Conservation (phyloP, 2,113 vertebrate genomes). For the Nesoenas mayeri region DNA sequence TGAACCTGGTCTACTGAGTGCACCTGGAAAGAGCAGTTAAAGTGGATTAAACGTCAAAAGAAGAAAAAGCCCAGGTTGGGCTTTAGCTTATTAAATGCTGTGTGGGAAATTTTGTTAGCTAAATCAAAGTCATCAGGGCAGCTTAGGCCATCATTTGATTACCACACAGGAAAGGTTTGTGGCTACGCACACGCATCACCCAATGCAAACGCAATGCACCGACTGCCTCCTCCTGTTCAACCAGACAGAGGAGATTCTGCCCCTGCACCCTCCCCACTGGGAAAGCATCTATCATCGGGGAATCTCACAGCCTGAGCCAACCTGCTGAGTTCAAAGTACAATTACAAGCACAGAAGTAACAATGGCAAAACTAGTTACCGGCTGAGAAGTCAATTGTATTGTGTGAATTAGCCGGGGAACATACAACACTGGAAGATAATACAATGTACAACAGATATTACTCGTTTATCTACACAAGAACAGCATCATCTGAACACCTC, state of each 20-base stretch:
- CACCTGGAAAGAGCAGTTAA: neutral
- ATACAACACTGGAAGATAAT: neutral
- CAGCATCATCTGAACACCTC: neutral
- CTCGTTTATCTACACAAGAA: neutral
- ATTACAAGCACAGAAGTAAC: neutral
- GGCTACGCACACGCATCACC: neutral
- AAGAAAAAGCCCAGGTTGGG: neutral
- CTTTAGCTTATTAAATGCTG: neutral
- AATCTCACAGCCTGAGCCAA: constrained; percentile 7
- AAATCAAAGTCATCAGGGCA: neutral
- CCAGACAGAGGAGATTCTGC: neutral
- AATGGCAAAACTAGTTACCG: neutral
- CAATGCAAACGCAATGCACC: rapidly evolving
- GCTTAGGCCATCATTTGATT: constrained; percentile 3
- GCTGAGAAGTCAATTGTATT: neutral
- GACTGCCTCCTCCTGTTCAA: neutral
- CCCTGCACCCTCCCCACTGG: neutral
- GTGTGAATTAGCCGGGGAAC: neutral
- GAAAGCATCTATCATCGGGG: neutral
- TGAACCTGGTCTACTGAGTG: neutral
- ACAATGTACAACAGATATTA: neutral
- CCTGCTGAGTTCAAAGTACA: neutral
- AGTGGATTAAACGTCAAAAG: neutral
- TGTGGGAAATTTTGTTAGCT: neutral
- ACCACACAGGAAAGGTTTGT: neutral